Base-by-base conservation (phyloP, 2,113 vertebrate species). In the Tetrax tetrax region DNA sequence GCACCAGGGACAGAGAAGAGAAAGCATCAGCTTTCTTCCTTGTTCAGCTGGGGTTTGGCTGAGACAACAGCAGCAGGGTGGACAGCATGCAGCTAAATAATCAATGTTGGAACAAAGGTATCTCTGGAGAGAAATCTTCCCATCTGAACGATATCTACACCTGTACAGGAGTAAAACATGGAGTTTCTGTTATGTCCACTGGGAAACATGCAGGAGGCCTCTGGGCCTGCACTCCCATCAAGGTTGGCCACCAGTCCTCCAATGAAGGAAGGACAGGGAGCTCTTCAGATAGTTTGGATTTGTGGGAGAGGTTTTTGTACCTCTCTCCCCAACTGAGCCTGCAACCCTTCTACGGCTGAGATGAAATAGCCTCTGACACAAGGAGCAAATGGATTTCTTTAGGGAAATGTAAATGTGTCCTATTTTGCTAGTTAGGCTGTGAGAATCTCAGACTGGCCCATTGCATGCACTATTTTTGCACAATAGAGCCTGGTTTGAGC, bases 151-250 rank as follows among this genome's bases (percentile, higher is more conserved):
- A 16, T 60, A 54, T 45, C 61, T 79, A 45, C 15, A 85, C 12
- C 5, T n/a, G 37, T 47, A 59, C 43, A 51, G n/a, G 17, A 63
- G 28, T 50, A 81, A 87, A 87, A 57, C n/a, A n/a, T 23, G 47
- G 37, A 18, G 7, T 64, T 80, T 69, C 33, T 45, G 28, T 10
- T 77, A 38, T 10, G 38, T 0, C 4, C 65, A 28, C 16, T 2
- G 5, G 35, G 25, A 92, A 83, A 56, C 14, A 8, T 4, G 6
- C 51, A 78, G 54, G 47, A 48, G 12, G 14, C 13, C n/a, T 59
- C 16, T 14, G 50, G 45, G 48, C 35, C 43, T 56, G 43, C 2
- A 2, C 33, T 76, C 38, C 24, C 24, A 59, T 53, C 0, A 0
- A 57, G 19, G 13, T 4, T 60, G n/a, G n/a, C 50, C 27, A 68